Percentiles rank a stretch among this genome's conserved stretches.
These are phyloP conservation scores for Craniophora ligustri DNA, from an alignment of 2,888 invertebrate species.

Conservation along the genomic window DNA sequence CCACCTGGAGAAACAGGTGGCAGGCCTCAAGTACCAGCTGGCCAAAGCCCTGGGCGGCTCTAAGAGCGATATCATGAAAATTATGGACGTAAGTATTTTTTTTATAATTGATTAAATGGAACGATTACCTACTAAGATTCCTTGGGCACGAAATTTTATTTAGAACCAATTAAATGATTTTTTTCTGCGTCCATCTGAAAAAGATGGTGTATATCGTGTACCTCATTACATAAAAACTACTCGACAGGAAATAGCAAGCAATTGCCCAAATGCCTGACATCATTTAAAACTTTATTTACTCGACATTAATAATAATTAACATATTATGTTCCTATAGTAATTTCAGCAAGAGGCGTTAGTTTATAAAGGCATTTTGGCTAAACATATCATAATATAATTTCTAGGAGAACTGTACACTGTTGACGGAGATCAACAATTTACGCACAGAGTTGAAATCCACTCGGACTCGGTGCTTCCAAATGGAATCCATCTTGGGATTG, in stretches of 20 bases:
- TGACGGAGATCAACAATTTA: constrained; percentile 93
- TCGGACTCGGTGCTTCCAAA: constrained; percentile 90
- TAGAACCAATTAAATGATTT: too few species aligned
- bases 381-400: constrained; percentile 22
- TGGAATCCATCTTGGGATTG: constrained; percentile 92
- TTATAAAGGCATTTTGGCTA: not conserved
- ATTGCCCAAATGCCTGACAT: too few species aligned
- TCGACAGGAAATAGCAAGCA: too few species aligned
- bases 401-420: constrained; percentile 92
- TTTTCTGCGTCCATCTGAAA: too few species aligned
- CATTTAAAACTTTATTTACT: too few species aligned
- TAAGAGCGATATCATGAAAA: constrained; percentile 89
- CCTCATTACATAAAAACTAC: too few species aligned
- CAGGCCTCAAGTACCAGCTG: constrained; percentile 73
- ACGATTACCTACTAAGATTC: too few species aligned
- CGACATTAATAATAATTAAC: too few species aligned
- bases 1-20: constrained; percentile 91
- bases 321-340: too few species aligned
- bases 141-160: too few species aligned
- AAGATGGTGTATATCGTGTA: too few species aligned
- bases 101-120: too few species aligned
- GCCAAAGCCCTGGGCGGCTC: constrained; percentile 77
- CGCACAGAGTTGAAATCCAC: constrained; percentile 91
- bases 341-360: not conserved
- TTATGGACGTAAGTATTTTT: constrained; percentile 88